phyloP scores from a whole-genome alignment of 2,113 vertebrate species.

The Crotalus helleri region DNA sequence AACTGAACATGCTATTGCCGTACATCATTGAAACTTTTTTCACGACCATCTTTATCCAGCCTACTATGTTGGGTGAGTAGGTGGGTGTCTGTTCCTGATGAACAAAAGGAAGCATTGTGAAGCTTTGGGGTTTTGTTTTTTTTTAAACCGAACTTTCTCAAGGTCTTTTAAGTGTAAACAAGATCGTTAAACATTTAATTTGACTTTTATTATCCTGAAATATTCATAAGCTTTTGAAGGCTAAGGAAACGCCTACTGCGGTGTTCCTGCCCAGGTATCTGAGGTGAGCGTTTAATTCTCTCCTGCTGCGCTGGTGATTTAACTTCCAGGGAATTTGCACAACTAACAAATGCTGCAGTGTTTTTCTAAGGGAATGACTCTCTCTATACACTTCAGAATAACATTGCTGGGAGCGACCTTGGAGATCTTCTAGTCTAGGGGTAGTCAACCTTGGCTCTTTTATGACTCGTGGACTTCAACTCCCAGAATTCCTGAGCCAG shows the following conservation, averaged over 20 bases:
- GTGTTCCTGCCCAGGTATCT: slow-evolving; percentile 27
- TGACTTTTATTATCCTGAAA: slow-evolving; percentile 75
- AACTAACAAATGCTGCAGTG: background rate
- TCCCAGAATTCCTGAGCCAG: no score
- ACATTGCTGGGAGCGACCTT: background rate
- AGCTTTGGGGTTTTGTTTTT: background rate
- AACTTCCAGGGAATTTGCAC: background rate
- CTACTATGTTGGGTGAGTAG: background rate
- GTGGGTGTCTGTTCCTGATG: background rate
- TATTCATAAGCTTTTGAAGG: slow-evolving; percentile 67
- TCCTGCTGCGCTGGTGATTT: background rate
- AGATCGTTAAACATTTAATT: slow-evolving; percentile 68
- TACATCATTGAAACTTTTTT: background rate
- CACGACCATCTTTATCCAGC: background rate
- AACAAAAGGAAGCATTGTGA: background rate
- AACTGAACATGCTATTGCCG: background rate
- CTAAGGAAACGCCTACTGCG: slow-evolving; percentile 57
- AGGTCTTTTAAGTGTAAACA: slow-evolving; percentile 73
- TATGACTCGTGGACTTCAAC: no score
- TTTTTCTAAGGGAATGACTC: background rate
- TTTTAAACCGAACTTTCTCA: slow-evolving; percentile 57
- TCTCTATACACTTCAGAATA: background rate
- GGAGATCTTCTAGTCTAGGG: background rate
- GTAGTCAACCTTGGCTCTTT: no score
- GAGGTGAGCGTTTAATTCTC: slow-evolving; percentile 7